These are phyloP conservation scores for Clusia tigrina DNA, from an alignment of 2,888 invertebrate genomes.

Conservation along the genomic window DNA sequence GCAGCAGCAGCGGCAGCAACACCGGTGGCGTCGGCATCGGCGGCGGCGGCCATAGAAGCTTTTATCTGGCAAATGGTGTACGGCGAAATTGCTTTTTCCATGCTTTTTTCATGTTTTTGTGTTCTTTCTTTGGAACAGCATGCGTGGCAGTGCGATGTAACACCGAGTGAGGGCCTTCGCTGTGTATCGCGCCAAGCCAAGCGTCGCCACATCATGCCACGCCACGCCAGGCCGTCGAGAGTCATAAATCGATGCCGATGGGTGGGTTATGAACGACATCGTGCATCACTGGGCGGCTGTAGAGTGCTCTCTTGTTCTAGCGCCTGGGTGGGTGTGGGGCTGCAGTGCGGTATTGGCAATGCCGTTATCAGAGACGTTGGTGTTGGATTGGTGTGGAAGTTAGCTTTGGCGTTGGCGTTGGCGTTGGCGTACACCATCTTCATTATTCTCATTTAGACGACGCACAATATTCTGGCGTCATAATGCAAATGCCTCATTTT, in stretches of 20 bases:
- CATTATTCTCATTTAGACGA: constrained; percentile 7
- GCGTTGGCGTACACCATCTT: background rate
- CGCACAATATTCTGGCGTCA: constrained; percentile 4
- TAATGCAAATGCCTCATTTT: background rate
- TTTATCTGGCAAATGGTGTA: too few relatives aligned
- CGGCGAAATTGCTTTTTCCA: background rate
- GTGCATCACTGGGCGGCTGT: background rate
- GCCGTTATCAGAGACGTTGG: background rate
- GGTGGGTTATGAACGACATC: too few relatives aligned
- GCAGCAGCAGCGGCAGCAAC: background rate
- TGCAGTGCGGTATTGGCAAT: background rate
- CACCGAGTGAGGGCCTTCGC: background rate
- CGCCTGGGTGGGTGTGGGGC: background rate
- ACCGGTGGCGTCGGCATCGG: background rate
- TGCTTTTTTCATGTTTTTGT: background rate
- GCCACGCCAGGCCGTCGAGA: background rate
- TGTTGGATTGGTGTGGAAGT: background rate
- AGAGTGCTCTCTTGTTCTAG: background rate
- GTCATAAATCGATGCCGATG: background rate
- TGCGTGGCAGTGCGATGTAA: background rate
- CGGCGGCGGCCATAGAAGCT: too few relatives aligned
- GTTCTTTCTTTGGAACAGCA: background rate
- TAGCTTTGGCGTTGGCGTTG: too few relatives aligned
- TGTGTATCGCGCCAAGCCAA: background rate
- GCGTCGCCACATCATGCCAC: background rate